A percentile compares a stretch with the other conserved stretches of the same genome.
Evolutionary conservation across 2,888 invertebrate species (phyloP).

Genomic region (Aphodius granarius): DNA sequence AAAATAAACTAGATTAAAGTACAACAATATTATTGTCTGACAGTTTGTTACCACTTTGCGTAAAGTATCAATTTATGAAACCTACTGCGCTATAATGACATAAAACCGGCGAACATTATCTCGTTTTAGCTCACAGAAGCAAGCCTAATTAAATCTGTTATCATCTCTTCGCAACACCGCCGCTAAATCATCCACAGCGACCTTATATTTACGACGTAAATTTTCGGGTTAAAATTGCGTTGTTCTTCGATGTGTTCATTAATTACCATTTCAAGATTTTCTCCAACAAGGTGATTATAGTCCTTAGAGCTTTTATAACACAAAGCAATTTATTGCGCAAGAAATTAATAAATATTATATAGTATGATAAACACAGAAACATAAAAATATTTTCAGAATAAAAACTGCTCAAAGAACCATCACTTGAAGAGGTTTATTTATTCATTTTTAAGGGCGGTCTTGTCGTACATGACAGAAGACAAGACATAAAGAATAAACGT

Average conservation of each 20-base stretch:
- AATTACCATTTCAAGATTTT: not conserved
- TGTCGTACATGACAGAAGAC: not conserved
- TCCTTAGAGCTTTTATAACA: too few relatives aligned
- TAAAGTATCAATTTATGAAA: not conserved
- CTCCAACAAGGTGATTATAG: too few relatives aligned
- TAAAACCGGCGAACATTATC: not conserved
- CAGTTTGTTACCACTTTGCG: not conserved
- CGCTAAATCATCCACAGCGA: not conserved
- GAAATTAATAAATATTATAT: not conserved
- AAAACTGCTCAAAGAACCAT: too few relatives aligned
- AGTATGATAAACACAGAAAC: not conserved
- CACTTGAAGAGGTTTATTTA: not conserved
- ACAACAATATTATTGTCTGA: too few relatives aligned
- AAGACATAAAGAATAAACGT: not conserved
- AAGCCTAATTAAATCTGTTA: not conserved
- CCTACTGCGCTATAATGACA: not conserved
- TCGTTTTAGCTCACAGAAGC: not conserved
- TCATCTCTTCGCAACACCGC: not conserved
- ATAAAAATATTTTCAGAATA: not conserved
- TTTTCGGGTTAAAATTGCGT: not conserved
- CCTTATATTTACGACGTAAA: not conserved
- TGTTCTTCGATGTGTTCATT: not conserved
- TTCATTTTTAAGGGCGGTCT: not conserved
- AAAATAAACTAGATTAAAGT: too few relatives aligned
- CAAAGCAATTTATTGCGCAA: not conserved